Conservation (phyloP, 2,113 vertebrate species). For the Alectura lathami region DNA sequence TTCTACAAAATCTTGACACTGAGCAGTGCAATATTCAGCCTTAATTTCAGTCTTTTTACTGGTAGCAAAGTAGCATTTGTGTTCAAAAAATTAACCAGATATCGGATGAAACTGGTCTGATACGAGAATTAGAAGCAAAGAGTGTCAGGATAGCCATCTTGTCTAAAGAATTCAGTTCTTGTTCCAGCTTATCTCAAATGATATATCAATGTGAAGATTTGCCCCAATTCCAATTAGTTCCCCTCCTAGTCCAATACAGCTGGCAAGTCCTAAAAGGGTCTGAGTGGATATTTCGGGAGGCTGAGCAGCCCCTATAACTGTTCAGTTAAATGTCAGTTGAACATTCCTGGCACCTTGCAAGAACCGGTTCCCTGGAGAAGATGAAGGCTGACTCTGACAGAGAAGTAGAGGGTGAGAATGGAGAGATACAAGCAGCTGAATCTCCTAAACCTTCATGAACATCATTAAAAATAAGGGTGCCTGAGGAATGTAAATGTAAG, state of each 20-base stretch:
- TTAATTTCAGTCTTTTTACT: not conserved
- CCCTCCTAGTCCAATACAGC: not conserved
- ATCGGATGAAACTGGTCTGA: not conserved
- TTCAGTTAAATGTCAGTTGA: conserved; percentile 30
- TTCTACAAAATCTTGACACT: not conserved
- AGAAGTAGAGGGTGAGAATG: not conserved
- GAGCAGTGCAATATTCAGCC: not conserved
- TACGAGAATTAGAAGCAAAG: not conserved
- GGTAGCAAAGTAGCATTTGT: not conserved
- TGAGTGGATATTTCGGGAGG: conserved; percentile 8
- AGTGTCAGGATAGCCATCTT: not conserved
- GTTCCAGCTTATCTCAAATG: not conserved
- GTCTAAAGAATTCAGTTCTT: not conserved
- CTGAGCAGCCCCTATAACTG: conserved; percentile 1
- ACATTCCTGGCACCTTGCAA: not conserved
- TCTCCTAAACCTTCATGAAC: not conserved
- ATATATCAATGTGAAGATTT: not conserved
- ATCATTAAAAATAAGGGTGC: conserved; percentile 19
- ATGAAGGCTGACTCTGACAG: conserved; percentile 23
- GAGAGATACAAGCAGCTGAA: not conserved
- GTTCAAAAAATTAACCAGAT: not conserved
- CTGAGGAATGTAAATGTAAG: not conserved
- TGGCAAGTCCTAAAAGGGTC: not conserved
- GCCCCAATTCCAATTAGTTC: conserved; percentile 11
- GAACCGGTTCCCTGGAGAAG: not conserved